A percentile compares a stretch with the other conserved stretches of the same genome.
Evolutionary conservation across 1,140 invertebrate species (phyloP).

Genomic region (Papilio machaon): DNA sequence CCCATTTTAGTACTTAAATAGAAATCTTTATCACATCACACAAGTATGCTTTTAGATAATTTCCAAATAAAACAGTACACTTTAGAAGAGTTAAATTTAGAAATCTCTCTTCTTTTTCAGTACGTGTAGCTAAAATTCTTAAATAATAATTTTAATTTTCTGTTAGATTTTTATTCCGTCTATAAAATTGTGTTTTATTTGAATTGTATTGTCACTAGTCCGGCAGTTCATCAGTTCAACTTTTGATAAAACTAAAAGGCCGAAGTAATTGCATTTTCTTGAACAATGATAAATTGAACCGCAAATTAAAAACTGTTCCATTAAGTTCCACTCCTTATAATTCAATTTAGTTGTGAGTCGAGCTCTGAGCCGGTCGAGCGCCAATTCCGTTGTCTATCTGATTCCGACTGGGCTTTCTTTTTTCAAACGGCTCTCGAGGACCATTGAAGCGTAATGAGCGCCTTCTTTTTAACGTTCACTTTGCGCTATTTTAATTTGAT

Average conservation of each 20-base stretch:
- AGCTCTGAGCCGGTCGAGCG: conserved; percentile 19
- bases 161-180: not conserved
- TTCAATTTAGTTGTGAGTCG: conserved; percentile 26
- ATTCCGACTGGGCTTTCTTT: conserved; percentile 23
- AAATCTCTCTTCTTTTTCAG: too few relatives aligned
- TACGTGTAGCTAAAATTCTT: too few relatives aligned
- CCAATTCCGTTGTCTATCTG: conserved; percentile 35
- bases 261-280: not conserved
- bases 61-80: too few relatives aligned
- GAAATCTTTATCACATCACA: not conserved
- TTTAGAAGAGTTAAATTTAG: too few relatives aligned
- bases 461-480: conserved; percentile 6
- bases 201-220: not conserved
- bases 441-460: conserved; percentile 35
- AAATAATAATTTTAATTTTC: too few relatives aligned
- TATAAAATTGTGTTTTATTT: not conserved
- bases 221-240: not conserved
- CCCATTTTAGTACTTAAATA: not conserved
- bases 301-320: conserved; percentile 21
- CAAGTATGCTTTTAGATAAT: not conserved
- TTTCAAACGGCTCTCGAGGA: conserved; percentile 31
- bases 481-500: conserved; percentile 39
- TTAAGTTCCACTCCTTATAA: conserved; percentile 16
- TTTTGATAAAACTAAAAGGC: not conserved
- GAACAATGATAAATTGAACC: conserved; percentile 24